A percentile compares a stretch with the other conserved stretches of the same genome.
Evolutionary conservation across 2,888 invertebrate genomes (phyloP).

Genomic region (Pediacus dermestoides): DNA sequence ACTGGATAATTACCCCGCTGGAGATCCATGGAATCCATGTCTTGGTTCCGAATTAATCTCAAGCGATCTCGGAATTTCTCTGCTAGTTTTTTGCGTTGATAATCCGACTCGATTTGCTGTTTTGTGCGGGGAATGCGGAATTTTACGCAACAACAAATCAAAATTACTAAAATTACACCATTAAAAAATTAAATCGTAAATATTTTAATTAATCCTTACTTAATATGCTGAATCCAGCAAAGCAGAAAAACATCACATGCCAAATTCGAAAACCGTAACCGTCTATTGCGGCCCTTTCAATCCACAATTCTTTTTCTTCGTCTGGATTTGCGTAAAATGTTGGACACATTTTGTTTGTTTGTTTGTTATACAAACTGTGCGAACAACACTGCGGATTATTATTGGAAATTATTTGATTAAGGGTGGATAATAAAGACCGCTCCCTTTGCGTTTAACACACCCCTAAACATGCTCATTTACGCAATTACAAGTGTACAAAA

Average conservation of each 20-base stretch:
- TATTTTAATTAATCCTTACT: slow-evolving; percentile 50
- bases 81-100: slow-evolving; percentile 77
- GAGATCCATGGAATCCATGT: slow-evolving; percentile 80
- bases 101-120: slow-evolving; percentile 93
- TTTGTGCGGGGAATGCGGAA: slow-evolving; percentile 91
- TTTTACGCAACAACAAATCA: slow-evolving; percentile 85
- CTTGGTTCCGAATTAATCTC: slow-evolving; percentile 75
- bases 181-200: slow-evolving; percentile 8
- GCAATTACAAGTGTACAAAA: too few relatives aligned
- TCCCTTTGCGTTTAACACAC: slow-evolving; percentile 6
- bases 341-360: not conserved
- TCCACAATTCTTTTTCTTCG: slow-evolving; percentile 56
- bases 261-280: slow-evolving; percentile 74
- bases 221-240: slow-evolving; percentile 60
- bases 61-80: slow-evolving; percentile 78
- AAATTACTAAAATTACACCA: slow-evolving; percentile 67
- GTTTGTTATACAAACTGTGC: not conserved
- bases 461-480: too few relatives aligned
- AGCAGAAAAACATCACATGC: slow-evolving; percentile 74
- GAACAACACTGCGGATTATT: slow-evolving; percentile 1
- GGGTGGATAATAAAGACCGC: slow-evolving; percentile 7
- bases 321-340: slow-evolving; percentile 47
- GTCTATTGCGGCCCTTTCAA: slow-evolving; percentile 65
- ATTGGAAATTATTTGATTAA: slow-evolving; percentile 6
- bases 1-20: slow-evolving; percentile 59